Conservation (phyloP, 2,113 vertebrate genomes). For the Sceloporus undulatus region DNA sequence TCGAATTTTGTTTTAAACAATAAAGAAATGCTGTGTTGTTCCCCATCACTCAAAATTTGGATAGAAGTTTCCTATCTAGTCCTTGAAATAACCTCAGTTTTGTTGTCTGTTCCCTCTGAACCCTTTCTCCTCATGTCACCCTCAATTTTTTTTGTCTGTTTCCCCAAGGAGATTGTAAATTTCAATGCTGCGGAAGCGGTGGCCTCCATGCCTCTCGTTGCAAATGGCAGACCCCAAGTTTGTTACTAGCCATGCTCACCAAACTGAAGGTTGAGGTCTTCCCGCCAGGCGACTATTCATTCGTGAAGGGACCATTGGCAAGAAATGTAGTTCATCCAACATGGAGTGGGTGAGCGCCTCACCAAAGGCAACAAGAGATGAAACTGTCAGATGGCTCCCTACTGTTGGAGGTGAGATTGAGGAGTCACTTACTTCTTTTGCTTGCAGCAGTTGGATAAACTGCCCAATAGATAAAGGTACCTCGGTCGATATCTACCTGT, state of each 20-base stretch:
- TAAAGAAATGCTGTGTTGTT: too few species aligned
- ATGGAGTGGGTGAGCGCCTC: conserved; percentile 87
- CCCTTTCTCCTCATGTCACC: too few species aligned
- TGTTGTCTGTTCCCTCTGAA: too few species aligned
- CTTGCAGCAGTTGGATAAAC: fast-evolving
- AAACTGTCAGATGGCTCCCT: conserved; percentile 95
- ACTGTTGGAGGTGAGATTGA: conserved; percentile 90
- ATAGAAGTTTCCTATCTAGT: too few species aligned
- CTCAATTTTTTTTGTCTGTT: fast-evolving
- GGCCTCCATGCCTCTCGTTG: conserved; percentile 96
- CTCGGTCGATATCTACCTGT: too few species aligned
- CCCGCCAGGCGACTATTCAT: conserved; percentile 94
- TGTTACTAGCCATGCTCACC: conserved; percentile 96
- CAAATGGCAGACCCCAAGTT: conserved; percentile 98
- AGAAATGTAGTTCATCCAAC: conserved; percentile 99
- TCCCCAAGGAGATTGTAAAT: conserved; percentile 91
- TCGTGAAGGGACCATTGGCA: conserved; percentile 95
- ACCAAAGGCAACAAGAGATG: conserved; percentile 92
- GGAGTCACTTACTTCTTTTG: fast-evolving
- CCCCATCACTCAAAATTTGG: too few species aligned
- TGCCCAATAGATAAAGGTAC: too few species aligned
- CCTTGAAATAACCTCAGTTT: too few species aligned
- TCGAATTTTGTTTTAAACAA: too few species aligned
- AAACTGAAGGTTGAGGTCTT: conserved; percentile 98
- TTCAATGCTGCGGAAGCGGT: conserved; percentile 99